phyloP scores from a whole-genome alignment of 92 coral and sea anemone species.

The Umimayanthus kanabou region DNA sequence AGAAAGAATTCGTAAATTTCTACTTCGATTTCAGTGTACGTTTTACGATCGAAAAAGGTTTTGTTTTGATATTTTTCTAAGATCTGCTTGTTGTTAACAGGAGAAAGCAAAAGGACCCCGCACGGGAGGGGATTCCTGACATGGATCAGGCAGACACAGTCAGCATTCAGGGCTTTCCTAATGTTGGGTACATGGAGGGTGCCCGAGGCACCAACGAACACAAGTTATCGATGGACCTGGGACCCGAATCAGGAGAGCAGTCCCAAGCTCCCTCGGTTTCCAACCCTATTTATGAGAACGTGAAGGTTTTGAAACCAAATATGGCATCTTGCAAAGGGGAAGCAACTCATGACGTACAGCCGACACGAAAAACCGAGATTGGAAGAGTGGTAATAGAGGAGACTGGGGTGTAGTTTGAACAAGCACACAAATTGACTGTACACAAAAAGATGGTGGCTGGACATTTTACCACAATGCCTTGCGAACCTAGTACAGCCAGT shows the following conservation, averaged over 20 bases:
- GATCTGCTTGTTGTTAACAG: background rate
- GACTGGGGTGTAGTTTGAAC: constrained; percentile 16
- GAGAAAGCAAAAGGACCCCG: background rate
- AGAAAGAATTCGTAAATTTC: background rate
- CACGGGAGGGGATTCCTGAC: background rate
- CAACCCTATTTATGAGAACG: constrained; percentile 5
- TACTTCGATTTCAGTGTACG: background rate
- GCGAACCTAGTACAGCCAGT: too few species aligned
- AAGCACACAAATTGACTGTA: background rate
- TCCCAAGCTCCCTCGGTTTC: background rate
- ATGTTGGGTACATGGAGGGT: constrained; percentile 6
- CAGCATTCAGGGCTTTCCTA: constrained; percentile 10
- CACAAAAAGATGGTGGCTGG: too few species aligned
- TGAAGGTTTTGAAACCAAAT: background rate
- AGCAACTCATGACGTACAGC: background rate
- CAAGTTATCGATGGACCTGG: background rate
- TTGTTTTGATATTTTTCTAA: background rate
- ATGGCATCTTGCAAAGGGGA: background rate
- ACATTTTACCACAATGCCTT: too few species aligned
- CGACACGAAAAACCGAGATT: background rate
- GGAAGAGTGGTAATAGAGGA: constrained; percentile 6
- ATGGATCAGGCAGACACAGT: constrained; percentile 4
- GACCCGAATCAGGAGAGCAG: background rate
- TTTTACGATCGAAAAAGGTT: background rate
- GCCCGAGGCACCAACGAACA: background rate